These are phyloP conservation scores for Oopsacas minuta DNA, from an alignment of 37 sponge, comb jelly and placozoan genomes.

Conservation along the genomic window DNA sequence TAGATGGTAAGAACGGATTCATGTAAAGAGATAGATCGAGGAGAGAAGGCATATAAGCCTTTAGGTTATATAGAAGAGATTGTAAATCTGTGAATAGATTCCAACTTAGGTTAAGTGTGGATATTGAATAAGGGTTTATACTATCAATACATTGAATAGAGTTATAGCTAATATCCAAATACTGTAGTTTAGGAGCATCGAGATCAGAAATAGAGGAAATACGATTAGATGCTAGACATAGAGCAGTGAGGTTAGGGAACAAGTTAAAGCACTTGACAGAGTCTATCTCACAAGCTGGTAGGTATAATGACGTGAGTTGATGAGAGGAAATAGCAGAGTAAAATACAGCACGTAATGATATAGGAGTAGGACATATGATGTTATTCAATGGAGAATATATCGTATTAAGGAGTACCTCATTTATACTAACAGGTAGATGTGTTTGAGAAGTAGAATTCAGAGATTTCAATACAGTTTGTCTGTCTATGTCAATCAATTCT, in stretches of 20 bases:
- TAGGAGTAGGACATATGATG: not conserved
- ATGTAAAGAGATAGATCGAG: not conserved
- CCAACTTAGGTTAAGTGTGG: not conserved
- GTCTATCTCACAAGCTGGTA: not conserved
- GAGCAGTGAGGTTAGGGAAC: constrained; percentile 14
- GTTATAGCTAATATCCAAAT: constrained; percentile 4
- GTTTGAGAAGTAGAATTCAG: not conserved
- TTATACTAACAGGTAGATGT: not conserved
- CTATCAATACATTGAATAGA: not conserved
- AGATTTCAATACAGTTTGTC: not conserved
- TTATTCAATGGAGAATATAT: not conserved
- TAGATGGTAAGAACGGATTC: not conserved
- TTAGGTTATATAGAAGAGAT: not conserved
- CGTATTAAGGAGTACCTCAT: not conserved
- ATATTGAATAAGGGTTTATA: not conserved
- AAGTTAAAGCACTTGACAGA: not conserved
- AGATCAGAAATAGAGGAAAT: not conserved
- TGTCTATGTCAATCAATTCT: not conserved
- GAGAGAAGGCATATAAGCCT: not conserved
- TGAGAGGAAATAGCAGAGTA: not conserved
- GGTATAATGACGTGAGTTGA: not conserved
- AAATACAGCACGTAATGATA: not conserved
- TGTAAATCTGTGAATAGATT: not conserved
- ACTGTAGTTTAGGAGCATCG: not conserved
- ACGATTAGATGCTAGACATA: not conserved